A percentile compares a stretch with the other conserved stretches of the same genome.
Evolutionary conservation across 2,113 vertebrate species (phyloP).

Genomic region (Chlamydotis undulata): DNA sequence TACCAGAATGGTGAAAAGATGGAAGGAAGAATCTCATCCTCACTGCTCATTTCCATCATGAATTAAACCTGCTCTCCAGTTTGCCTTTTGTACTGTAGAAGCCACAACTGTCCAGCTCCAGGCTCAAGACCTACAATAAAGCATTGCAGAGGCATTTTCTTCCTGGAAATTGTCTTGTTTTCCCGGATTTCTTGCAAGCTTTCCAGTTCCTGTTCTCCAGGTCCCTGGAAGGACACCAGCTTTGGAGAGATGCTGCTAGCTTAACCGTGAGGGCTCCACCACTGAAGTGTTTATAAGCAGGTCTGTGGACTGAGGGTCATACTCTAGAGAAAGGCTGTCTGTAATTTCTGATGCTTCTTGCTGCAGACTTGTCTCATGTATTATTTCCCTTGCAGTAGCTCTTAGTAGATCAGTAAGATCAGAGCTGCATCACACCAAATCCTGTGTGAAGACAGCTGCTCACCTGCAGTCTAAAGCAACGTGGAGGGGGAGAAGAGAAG

Average conservation of each 20-base stretch:
- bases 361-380: background rate
- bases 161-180: constrained; percentile 13
- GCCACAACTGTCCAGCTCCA: background rate
- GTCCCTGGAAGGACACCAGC: background rate
- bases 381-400: background rate
- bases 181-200: background rate
- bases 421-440: background rate
- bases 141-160: background rate
- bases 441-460: background rate
- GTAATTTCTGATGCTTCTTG: background rate
- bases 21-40: background rate
- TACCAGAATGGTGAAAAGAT: background rate
- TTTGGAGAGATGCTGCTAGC: background rate
- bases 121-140: background rate
- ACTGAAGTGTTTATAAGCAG: background rate
- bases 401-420: background rate
- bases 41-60: background rate
- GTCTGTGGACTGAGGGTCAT: background rate
- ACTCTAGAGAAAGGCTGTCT: background rate
- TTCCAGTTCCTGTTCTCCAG: background rate
- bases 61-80: background rate
- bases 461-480: background rate
- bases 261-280: background rate
- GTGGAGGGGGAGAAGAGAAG: background rate
- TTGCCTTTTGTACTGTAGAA: background rate